Base-by-base conservation (phyloP, 2,797 vertebrate species). In the Cuniculus paca region DNA sequence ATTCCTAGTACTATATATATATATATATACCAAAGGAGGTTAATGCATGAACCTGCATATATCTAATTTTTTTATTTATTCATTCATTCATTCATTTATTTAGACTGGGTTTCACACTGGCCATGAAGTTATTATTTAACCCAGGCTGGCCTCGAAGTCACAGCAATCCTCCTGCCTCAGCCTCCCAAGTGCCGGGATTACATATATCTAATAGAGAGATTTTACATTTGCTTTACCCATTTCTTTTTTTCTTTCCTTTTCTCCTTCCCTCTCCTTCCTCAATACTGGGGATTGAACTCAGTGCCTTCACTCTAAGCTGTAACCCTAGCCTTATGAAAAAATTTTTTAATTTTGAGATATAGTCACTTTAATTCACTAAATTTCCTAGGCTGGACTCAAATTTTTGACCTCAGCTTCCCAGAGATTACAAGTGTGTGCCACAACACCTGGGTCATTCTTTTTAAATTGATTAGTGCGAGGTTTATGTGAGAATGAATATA, bases 401-500 rank as follows among this genome's bases (percentile, higher is more conserved):
- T 34, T 74, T 74, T 39, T 26, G 36, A 74, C 16, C 39, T 26
- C 70, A 45, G 70, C 22, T 22, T 74, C 39, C 24, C 39, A 24
- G 39, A 39, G 70, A 42, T 74, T 70, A 22, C n/a, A 70, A 19
- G n/a, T n/a, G 22, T 70, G n/a, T 36, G n/a, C n/a, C 17, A 36
- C n/a, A 7, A 70, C 26, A 20, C n/a, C 36, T 39, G 36, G 19
- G 68, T 70, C 68, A 8, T 48, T 75, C 13, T 42, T 39, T 72
- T 72, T 39, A 31, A 75, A 45, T 75, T 2, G 48, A 86, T 50
- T 60, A 90, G 92, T 94, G 81, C 84, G 92, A 83, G 65, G 82
- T 98, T 98, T 98, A 98, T 98, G 98, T 97, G 97, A 85, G 50
- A 63, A 97, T 52, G 95, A 89, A 96, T 0, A 91, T 6, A 93